Conservation (phyloP, 2,113 vertebrate genomes). For the Myrmophylax atrothorax region DNA sequence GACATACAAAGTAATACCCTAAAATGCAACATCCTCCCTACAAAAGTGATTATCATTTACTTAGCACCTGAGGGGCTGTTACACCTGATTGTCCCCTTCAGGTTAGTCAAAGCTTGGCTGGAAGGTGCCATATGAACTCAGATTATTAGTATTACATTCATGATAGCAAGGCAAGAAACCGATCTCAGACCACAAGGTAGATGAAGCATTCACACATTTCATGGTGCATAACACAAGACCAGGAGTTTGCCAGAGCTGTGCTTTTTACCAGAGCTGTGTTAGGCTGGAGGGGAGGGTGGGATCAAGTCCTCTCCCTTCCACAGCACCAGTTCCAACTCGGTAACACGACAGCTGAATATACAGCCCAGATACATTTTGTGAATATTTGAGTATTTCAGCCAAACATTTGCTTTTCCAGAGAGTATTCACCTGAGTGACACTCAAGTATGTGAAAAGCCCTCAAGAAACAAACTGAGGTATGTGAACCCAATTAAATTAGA, state of each 20-base stretch:
- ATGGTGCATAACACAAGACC: neutral
- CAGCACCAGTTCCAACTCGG: neutral
- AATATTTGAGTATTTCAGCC: neutral
- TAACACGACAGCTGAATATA: neutral
- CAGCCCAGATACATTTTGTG: neutral
- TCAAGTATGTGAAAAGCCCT: neutral
- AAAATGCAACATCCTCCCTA: neutral
- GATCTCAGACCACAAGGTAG: neutral
- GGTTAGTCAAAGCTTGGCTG: neutral
- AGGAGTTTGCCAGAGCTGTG: neutral
- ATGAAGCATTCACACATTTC: neutral
- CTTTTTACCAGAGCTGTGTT: neutral
- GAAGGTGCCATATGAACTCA: neutral
- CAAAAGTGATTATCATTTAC: neutral
- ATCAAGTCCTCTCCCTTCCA: neutral
- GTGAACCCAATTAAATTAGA: neutral
- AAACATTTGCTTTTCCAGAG: neutral
- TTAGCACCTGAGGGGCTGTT: neutral
- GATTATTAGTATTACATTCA: neutral
- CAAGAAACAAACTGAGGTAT: conserved; percentile 12
- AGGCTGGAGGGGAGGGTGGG: neutral
- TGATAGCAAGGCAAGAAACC: neutral
- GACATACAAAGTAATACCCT: neutral
- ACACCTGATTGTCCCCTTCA: neutral
- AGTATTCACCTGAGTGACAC: conserved; percentile 10